phyloP scores from a whole-genome alignment of 2,888 invertebrate species.

The Apamea crenata region DNA sequence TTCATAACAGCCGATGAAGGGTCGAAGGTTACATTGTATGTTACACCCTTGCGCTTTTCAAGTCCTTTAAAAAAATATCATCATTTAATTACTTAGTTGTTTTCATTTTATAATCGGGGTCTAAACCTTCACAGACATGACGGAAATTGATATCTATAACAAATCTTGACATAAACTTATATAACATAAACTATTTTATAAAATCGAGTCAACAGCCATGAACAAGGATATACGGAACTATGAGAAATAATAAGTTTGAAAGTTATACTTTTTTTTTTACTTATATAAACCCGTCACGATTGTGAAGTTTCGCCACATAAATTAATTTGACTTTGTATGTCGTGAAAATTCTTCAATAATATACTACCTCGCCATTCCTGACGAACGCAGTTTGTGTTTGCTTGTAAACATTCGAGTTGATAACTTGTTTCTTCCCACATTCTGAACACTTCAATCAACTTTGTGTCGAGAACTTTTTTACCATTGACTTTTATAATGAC shows the following conservation, averaged over 20 bases:
- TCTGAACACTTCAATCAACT: conserved; percentile 93
- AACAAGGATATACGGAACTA: background rate
- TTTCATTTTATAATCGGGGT: background rate
- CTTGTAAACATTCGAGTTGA: conserved; percentile 96
- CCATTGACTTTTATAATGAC: conserved; percentile 91
- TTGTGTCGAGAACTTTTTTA: conserved; percentile 90
- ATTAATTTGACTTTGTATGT: background rate
- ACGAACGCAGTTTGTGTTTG: conserved; percentile 94
- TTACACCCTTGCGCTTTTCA: conserved; percentile 92
- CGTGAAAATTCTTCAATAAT: background rate
- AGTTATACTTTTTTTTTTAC: too few species aligned
- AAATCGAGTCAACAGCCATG: background rate
- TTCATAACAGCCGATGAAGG: conserved; percentile 90
- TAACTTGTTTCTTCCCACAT: conserved; percentile 99
- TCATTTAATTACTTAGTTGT: background rate
- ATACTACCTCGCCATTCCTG: conserved; percentile 93
- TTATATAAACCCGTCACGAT: background rate
- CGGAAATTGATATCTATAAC: background rate
- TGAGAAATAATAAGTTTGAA: background rate
- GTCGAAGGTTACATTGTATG: conserved; percentile 93
- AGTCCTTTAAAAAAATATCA: conserved; percentile 84
- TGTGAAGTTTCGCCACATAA: background rate
- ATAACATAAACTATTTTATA: too few species aligned
- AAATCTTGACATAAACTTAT: background rate
- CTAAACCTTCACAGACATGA: background rate